Percentiles rank a stretch among this genome's conserved stretches.
phyloP scores from a whole-genome alignment of 2,797 vertebrate genomes.

The Todus mexicanus region DNA sequence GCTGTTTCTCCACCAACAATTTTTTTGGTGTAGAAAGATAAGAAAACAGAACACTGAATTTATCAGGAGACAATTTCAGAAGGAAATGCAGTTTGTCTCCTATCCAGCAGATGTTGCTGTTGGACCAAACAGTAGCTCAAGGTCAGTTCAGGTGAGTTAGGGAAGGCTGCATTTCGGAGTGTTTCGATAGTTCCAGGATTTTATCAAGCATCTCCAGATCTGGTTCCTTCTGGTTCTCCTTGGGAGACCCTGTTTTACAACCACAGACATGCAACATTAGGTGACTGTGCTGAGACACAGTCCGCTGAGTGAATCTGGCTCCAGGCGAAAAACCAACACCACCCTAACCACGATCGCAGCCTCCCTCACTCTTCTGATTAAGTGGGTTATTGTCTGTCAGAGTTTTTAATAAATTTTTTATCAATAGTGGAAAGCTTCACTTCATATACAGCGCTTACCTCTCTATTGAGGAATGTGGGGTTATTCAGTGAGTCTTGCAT shows the following conservation, averaged over 20 bases:
- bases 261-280: not conserved
- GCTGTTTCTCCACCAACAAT: not conserved
- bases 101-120: slow-evolving; percentile 61
- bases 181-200: not conserved
- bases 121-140: not conserved
- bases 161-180: not conserved
- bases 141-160: not conserved
- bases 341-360: not conserved
- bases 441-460: not conserved
- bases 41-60: not conserved
- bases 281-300: not conserved
- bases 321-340: not conserved
- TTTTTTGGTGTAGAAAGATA: not conserved
- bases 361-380: not conserved
- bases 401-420: not conserved
- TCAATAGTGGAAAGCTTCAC: not conserved
- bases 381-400: not conserved
- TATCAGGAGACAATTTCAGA: not conserved
- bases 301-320: not conserved
- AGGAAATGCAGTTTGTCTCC: not conserved
- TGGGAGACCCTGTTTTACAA: not conserved
- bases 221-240: not conserved
- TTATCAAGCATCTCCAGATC: not conserved
- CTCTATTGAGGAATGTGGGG: not conserved
- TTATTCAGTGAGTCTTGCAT: not conserved